Evolutionary conservation across 2,888 invertebrate genomes (phyloP).

Genomic region (Argyresthia albistria): DNA sequence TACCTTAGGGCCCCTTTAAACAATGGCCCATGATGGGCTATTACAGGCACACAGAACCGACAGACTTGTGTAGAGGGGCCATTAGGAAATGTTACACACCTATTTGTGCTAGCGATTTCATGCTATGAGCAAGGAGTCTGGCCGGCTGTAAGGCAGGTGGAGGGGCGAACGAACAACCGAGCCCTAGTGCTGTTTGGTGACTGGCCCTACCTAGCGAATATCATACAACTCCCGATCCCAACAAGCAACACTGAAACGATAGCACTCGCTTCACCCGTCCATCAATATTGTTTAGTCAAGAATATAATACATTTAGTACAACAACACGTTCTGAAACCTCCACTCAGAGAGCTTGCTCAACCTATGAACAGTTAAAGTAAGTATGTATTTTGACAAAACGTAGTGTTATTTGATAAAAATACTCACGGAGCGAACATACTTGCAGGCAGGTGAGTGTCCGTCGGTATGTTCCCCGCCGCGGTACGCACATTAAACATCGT

Average conservation of each 20-base stretch:
- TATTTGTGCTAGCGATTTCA: too few relatives aligned
- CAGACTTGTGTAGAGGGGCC: too few relatives aligned
- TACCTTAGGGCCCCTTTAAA: too few relatives aligned
- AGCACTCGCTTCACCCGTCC: background rate
- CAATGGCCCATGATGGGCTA: too few relatives aligned
- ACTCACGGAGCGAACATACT: too few relatives aligned
- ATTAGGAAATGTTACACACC: too few relatives aligned
- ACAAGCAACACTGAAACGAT: slow-evolving; percentile 34
- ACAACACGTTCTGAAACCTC: slow-evolving; percentile 36
- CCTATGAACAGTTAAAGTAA: slow-evolving; percentile 22
- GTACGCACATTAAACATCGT: slow-evolving; percentile 25
- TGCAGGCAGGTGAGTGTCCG: slow-evolving; percentile 9
- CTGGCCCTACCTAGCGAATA: background rate
- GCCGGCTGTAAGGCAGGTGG: slow-evolving; percentile 18
- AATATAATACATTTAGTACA: slow-evolving; percentile 31
- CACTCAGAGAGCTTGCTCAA: slow-evolving; percentile 17
- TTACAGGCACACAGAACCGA: too few relatives aligned
- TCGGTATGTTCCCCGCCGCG: background rate
- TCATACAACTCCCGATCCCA: slow-evolving; percentile 8
- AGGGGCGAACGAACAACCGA: slow-evolving; percentile 20
- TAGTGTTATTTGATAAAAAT: slow-evolving; percentile 8
- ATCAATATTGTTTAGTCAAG: slow-evolving; percentile 17
- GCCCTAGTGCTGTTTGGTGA: slow-evolving; percentile 20
- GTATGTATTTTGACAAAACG: slow-evolving; percentile 21
- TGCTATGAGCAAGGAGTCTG: too few relatives aligned